Conservation (phyloP, 1,140 invertebrate species). For the Anagrus nilaparvatae region DNA sequence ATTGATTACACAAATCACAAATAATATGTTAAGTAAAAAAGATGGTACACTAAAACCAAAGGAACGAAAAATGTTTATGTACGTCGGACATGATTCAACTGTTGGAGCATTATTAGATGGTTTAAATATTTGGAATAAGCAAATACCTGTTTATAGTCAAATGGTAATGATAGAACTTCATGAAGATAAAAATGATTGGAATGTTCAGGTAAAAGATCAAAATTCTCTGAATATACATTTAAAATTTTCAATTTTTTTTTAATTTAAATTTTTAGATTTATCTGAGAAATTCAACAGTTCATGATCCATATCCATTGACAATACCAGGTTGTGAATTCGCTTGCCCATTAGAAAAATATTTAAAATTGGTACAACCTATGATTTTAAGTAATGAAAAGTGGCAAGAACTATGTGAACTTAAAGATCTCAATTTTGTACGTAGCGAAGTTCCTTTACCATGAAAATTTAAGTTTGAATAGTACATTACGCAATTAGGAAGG, state of each 20-base stretch:
- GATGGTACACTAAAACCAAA: slow-evolving; percentile 38
- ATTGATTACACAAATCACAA: slow-evolving; percentile 52
- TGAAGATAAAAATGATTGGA: slow-evolving; percentile 41
- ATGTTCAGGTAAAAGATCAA: slow-evolving; percentile 42
- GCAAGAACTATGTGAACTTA: slow-evolving; percentile 45
- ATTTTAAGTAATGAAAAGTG: slow-evolving; percentile 43
- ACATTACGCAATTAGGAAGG: too few species aligned
- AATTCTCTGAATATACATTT: too few species aligned
- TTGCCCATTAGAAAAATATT: slow-evolving; percentile 49
- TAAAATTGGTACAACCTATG: slow-evolving; percentile 44
- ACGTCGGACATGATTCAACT: slow-evolving; percentile 66
- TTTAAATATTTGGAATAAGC: slow-evolving; percentile 62
- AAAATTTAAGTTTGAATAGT: too few species aligned
- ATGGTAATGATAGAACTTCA: slow-evolving; percentile 67
- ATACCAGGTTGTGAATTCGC: slow-evolving; percentile 51
- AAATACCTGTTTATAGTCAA: slow-evolving; percentile 60
- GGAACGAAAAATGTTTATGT: slow-evolving; percentile 53
- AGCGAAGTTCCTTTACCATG: slow-evolving; percentile 43
- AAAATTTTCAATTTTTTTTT: too few species aligned
- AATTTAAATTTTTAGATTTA: too few species aligned
- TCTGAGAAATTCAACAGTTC: slow-evolving; percentile 47
- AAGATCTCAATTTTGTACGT: slow-evolving; percentile 42
- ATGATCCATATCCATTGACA: slow-evolving; percentile 41
- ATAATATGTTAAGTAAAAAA: slow-evolving; percentile 47
- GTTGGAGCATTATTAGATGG: slow-evolving; percentile 57